Conservation (phyloP, 2,113 vertebrate species). For the Catharus fuscescens region DNA sequence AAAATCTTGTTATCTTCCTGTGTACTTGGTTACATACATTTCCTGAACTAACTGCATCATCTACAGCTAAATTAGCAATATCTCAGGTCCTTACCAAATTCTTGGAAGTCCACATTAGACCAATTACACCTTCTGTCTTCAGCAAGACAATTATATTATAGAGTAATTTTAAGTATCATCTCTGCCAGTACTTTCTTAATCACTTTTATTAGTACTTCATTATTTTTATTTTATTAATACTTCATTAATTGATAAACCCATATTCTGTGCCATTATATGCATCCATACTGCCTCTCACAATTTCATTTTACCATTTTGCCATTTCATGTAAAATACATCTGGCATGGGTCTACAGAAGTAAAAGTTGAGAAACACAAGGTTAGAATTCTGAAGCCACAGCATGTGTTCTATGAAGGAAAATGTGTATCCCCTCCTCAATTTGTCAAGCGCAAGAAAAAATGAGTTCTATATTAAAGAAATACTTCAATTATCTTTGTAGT, state of each 20-base stretch:
- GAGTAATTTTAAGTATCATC: neutral
- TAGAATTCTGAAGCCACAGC: constrained; percentile 13
- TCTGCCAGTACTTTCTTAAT: neutral
- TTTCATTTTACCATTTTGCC: neutral
- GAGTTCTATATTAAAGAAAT: neutral
- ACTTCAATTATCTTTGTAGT: neutral
- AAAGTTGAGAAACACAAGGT: neutral
- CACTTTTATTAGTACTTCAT: neutral
- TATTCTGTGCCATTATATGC: neutral
- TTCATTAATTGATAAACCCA: neutral
- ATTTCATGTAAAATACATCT: constrained; percentile 49
- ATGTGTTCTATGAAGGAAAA: neutral
- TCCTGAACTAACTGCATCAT: neutral
- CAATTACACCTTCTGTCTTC: neutral
- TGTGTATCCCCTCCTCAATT: neutral
- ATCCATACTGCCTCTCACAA: neutral
- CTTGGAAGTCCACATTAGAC: neutral
- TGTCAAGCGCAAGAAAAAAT: neutral
- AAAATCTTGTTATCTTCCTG: neutral
- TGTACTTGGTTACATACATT: neutral
- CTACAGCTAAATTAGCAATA: neutral
- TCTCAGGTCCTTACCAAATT: neutral
- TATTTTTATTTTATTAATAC: neutral
- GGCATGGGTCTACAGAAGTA: neutral
- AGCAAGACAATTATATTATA: neutral